Conservation (phyloP, 2,888 invertebrate genomes). For the Amiota minor region DNA sequence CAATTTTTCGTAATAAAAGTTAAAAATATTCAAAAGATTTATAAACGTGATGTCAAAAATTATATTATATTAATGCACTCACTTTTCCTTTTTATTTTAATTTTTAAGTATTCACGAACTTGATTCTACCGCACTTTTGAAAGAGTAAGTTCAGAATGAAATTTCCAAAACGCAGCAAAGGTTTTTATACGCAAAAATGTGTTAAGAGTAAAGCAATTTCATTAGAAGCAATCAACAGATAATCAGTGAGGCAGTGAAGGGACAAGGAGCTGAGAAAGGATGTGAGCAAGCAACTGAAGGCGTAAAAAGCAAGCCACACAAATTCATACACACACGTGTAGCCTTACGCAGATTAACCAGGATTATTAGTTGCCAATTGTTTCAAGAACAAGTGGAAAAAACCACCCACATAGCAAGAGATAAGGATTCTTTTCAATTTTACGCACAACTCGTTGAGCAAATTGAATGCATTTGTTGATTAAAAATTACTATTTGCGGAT, state of each 20-base stretch:
- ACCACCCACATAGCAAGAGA: conserved; percentile 22
- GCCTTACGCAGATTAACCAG: conserved; percentile 65
- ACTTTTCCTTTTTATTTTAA: neutral
- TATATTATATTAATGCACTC: neutral
- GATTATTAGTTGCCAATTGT: conserved; percentile 72
- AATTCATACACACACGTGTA: conserved; percentile 40
- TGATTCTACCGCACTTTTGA: neutral
- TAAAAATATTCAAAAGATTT: neutral
- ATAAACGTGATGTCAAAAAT: neutral
- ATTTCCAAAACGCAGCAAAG: neutral
- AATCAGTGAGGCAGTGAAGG: conserved; percentile 19
- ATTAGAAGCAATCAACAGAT: conserved; percentile 44
- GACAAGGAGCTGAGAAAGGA: conserved; percentile 20
- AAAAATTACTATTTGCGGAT: conserved; percentile 67
- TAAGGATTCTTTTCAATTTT: conserved; percentile 12
- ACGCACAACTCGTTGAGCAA: conserved; percentile 55
- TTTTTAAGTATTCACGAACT: neutral
- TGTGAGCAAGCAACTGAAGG: conserved; percentile 12
- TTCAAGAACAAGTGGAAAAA: conserved; percentile 39
- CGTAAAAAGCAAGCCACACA: conserved; percentile 12
- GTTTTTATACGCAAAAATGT: conserved; percentile 52
- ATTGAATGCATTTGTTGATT: conserved; percentile 74
- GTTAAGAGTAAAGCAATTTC: conserved; percentile 43
- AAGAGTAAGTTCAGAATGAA: conserved; percentile 11
- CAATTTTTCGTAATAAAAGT: neutral